phyloP scores from a whole-genome alignment of 2,888 invertebrate species.

The Pterobdella sp. region DNA sequence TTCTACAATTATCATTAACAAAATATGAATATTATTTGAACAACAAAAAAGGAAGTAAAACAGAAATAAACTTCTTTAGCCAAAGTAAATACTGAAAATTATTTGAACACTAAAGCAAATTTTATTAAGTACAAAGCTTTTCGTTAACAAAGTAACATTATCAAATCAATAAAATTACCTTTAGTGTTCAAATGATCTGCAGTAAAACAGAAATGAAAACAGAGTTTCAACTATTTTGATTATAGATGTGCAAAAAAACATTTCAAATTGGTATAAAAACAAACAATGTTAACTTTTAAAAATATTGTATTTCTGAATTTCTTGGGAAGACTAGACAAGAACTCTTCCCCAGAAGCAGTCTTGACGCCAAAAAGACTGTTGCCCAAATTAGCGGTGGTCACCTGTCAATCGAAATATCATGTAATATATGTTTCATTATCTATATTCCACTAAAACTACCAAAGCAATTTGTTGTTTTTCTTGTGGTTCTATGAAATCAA shows the following conservation, averaged over 20 bases:
- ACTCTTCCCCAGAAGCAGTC: background rate
- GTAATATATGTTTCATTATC: background rate
- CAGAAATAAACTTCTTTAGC: too few relatives aligned
- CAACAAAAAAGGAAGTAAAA: too few relatives aligned
- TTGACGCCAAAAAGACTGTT: slow-evolving; percentile 7
- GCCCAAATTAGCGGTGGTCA: background rate
- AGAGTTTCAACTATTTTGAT: too few relatives aligned
- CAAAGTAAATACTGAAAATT: too few relatives aligned
- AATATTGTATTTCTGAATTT: background rate
- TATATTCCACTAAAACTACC: background rate
- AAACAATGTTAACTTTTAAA: background rate
- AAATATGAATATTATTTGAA: too few relatives aligned
- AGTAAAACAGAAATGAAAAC: too few relatives aligned
- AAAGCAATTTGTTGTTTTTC: background rate
- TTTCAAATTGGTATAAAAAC: background rate
- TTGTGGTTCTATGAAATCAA: background rate
- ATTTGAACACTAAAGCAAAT: too few relatives aligned
- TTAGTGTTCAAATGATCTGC: too few relatives aligned
- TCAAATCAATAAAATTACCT: too few relatives aligned
- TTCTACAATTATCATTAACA: too few relatives aligned
- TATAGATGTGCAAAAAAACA: background rate
- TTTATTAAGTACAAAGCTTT: too few relatives aligned
- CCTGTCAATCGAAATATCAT: background rate
- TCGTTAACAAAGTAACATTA: too few relatives aligned
- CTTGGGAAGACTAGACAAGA: slow-evolving; percentile 5